phyloP scores from a whole-genome alignment of 2,113 vertebrate species.

The Xenopus borealis region DNA sequence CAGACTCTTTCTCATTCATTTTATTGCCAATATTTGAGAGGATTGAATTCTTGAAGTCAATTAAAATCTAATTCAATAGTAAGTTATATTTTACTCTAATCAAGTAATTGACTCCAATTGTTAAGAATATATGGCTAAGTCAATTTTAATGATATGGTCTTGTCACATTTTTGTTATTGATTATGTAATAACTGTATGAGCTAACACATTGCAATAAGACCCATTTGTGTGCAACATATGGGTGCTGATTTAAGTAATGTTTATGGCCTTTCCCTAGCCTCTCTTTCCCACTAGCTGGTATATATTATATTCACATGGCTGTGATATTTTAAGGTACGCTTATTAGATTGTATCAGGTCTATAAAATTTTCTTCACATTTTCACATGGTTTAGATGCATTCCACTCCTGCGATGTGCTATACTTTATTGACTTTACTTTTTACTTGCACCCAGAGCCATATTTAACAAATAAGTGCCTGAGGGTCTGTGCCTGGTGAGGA shows the following conservation, averaged over 20 bases:
- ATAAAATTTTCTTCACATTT: no score
- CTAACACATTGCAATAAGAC: slow-evolving; percentile 13
- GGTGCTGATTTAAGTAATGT: slow-evolving; percentile 3
- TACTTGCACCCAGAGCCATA: no score
- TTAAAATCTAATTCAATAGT: slow-evolving; percentile 27
- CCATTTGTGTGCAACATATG: slow-evolving; percentile 18
- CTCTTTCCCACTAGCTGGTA: neutral
- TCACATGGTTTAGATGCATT: no score
- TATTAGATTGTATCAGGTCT: no score
- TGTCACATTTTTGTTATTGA: slow-evolving; percentile 40
- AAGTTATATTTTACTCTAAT: slow-evolving; percentile 20
- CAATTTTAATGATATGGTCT: slow-evolving; percentile 32
- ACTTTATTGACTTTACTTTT: no score
- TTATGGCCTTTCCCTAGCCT: neutral
- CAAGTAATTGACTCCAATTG: slow-evolving; percentile 18
- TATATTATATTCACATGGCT: neutral
- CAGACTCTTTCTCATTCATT: slow-evolving; percentile 15
- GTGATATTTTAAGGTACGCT: no score
- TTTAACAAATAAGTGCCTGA: no score
- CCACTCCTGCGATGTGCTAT: no score
- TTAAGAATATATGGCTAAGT: slow-evolving; percentile 15
- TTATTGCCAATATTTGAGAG: slow-evolving; percentile 20
- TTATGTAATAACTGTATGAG: slow-evolving; percentile 14
- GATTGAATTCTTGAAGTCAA: slow-evolving; percentile 24
- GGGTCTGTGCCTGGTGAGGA: no score